Evolutionary conservation across 2,888 invertebrate species (phyloP).

Genomic region (Pristionchus maxplancki): DNA sequence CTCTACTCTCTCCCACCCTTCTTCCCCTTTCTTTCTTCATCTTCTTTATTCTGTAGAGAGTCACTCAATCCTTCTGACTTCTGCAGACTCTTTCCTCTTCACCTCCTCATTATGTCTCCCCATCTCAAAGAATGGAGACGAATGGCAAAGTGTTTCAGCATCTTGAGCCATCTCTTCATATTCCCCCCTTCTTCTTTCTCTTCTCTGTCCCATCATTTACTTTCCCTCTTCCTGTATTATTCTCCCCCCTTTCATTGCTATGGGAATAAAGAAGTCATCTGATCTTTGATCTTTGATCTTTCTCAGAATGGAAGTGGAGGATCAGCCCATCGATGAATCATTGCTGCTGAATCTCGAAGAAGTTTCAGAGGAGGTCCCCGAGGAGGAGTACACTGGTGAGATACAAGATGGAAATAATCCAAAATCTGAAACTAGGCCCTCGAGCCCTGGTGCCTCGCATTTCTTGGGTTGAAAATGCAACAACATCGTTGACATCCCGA

Average conservation of each 20-base stretch:
- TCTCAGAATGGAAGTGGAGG: conserved; percentile 29
- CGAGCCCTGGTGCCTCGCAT: too few relatives aligned
- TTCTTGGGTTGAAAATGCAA: too few relatives aligned
- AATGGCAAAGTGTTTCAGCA: background rate
- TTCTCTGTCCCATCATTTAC: background rate
- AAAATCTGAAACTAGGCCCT: too few relatives aligned
- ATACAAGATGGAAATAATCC: background rate
- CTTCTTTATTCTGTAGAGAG: background rate
- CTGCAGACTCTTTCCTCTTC: background rate
- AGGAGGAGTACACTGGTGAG: conserved; percentile 18
- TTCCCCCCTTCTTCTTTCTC: background rate
- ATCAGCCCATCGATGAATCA: conserved; percentile 28
- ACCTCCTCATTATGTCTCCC: background rate
- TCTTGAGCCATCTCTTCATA: background rate
- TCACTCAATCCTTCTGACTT: background rate
- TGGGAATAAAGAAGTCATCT: background rate
- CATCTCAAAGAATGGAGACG: background rate
- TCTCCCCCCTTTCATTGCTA: background rate
- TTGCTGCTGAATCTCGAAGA: background rate
- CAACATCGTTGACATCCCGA: too few relatives aligned
- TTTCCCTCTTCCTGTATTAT: background rate
- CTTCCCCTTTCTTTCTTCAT: background rate
- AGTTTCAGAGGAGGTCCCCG: background rate
- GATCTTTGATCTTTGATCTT: background rate
- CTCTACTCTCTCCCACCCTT: conserved; percentile 15